A percentile compares a stretch with the other conserved stretches of the same genome.
Evolutionary conservation across 2,888 invertebrate species (phyloP).

Genomic region (Tiliacea aurago): DNA sequence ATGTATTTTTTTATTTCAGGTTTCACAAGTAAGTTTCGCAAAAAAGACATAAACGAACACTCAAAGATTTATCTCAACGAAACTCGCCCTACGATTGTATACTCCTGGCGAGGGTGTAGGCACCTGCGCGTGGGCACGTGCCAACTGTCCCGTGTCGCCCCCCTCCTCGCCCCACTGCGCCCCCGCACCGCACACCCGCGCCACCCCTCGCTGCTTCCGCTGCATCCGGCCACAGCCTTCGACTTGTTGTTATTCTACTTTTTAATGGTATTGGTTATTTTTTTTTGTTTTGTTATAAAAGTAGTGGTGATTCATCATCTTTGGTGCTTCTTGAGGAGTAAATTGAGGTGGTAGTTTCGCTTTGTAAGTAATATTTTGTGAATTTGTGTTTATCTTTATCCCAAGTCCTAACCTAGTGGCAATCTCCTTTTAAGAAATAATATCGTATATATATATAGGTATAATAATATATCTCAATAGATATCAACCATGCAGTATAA

Average conservation of each 20-base stretch:
- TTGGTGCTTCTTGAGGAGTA: not conserved
- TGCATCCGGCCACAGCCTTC: slow-evolving; percentile 76
- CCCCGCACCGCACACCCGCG: slow-evolving; percentile 56
- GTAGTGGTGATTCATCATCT: slow-evolving; percentile 26
- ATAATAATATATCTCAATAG: no score
- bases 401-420: not conserved
- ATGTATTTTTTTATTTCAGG: not conserved
- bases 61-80: slow-evolving; percentile 9
- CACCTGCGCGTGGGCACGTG: slow-evolving; percentile 88
- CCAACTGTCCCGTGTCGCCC: slow-evolving; percentile 83
- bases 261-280: slow-evolving; percentile 43
- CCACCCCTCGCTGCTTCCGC: slow-evolving; percentile 72
- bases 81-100: slow-evolving; percentile 59
- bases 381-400: not conserved
- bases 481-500: no score
- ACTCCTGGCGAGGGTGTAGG: slow-evolving; percentile 71
- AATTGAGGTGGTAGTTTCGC: not conserved
- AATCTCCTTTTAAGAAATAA: not conserved
- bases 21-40: not conserved
- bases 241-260: slow-evolving; percentile 60
- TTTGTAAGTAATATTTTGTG: not conserved
- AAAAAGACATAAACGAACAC: not conserved
- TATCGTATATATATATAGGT: no score
- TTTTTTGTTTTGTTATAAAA: slow-evolving; percentile 30
- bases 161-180: slow-evolving; percentile 43